Evolutionary conservation across 2,113 vertebrate species (phyloP), one percentile per base, ranked within the genome.

Genomic region (Cynoglossus semilaevis): DNA sequence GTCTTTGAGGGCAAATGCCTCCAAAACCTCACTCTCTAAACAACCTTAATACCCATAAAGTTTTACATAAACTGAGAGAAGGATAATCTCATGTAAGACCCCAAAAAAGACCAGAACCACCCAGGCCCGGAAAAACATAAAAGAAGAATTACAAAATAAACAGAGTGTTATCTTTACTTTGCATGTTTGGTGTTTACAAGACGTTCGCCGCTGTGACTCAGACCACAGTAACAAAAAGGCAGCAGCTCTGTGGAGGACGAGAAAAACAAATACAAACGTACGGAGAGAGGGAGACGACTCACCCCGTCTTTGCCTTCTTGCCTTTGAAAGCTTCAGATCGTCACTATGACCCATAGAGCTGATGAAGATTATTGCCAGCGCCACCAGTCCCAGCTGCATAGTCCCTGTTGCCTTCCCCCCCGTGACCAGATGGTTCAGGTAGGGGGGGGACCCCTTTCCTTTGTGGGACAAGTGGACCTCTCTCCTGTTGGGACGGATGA

Each of bases 341-440:
- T 92, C 85, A 29, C 88, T 72, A 68, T 94, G 90, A 91, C 94
- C 94, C 88, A 93, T 91, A 73, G 91, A 93, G 92, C 93, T 94
- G 83, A 99, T 93, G 89, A 94, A 93, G 90, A 98, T 80, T 93
- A 93, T 92, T 91, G 85, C 81, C 85, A 93, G 90, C 72, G 85
- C 91, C 90, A 95, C 84, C 88, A 95, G 89, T 93, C 95, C 93
- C 92, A 96, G 94, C 93, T 92, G 94, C 95, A 99, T 98, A 96
- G 94, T 99, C 94, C 89, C 93, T 90, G 76, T 91, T 90, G 72
- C 88, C 70, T 72, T 81, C 63, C 81, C 82, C 80, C 82, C 77
- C 80, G 79, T 85, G 78, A 84, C 83, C 85, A 87, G 91, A 90
- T 89, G 88, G 92, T 90, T 89, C 72, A 75, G 74, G 82, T 79